Base-by-base conservation (phyloP, 2,888 invertebrate species). In the Pardosa pseudoannulata region DNA sequence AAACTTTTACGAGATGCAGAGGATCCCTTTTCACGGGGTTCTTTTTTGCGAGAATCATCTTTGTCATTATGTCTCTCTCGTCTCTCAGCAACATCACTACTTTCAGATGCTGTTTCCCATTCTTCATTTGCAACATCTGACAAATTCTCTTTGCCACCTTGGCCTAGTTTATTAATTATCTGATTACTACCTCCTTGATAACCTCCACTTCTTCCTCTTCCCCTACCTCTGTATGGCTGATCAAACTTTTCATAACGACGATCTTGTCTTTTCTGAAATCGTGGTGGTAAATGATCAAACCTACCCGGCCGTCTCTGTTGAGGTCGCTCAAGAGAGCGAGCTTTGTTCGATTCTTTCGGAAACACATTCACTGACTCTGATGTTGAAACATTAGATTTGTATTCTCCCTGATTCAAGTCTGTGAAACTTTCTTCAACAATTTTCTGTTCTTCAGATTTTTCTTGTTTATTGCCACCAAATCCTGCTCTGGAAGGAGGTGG, bases 401-500 rank as follows among this genome's bases (percentile, higher is more conserved):
- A 75, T 39, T 87, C 87, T 11, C 70, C 64, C 29, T 72, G 71
- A 64, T 74, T 83, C 16, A 39, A 39, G 27, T 88, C 88, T 56
- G 87, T 88, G 28, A 88, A 89, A 41, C 82, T 87, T 71, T 82
- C 72, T 64, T 87, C 88, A 23, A 83, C 79, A 39, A 70, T 81
- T 19, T 83, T 79, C 91, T 89, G 91, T 2, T 90, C 89, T 0
- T 91, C 89, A 31, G 56, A 39, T 65, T 83, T 88, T 70, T 76
- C 80, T 9, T 67, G 74, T 74, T 86, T 88, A 39, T 70, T 87
- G 62, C 90, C 90, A 13, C 89, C 88, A 88, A 96, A 96, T 6
- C 95, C 95, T 90, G 95, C 95, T 90, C 95, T 95, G 41, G 95
- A 94, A 80, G 95, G 94, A 0, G 95, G 96, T n/a, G 95, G 95